Conservation (phyloP, 2,797 vertebrate genomes). For the Meda fulgida region DNA sequence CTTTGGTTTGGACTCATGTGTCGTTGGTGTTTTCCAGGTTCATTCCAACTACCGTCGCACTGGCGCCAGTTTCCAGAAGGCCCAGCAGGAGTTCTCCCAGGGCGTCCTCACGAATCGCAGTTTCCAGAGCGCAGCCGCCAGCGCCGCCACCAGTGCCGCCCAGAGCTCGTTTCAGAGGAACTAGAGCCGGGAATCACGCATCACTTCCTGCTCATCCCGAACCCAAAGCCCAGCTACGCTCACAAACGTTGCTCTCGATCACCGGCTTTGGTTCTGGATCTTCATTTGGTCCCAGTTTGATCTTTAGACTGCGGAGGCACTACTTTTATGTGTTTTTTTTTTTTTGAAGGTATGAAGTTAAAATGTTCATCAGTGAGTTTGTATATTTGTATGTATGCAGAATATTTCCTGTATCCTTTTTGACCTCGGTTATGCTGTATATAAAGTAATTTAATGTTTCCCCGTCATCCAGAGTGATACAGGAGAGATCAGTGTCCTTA, state of each 20-base stretch:
- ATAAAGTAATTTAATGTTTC: conserved; percentile 53
- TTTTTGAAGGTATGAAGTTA: conserved; percentile 44
- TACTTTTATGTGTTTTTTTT: conserved; percentile 17
- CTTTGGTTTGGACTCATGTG: background rate
- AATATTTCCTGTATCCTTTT: background rate
- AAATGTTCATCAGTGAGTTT: conserved; percentile 41
- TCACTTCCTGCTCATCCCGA: background rate
- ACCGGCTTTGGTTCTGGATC: conserved; percentile 14
- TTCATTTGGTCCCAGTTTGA: background rate
- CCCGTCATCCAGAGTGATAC: conserved; percentile 1
- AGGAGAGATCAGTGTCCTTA: background rate
- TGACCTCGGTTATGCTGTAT: conserved; percentile 37
- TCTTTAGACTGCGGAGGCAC: conserved; percentile 25
- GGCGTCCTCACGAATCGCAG: conserved; percentile 88
- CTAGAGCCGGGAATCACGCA: conserved; percentile 32
- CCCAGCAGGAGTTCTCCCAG: conserved; percentile 97
- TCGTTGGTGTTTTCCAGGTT: conserved; percentile 77
- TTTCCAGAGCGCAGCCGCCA: conserved; percentile 82
- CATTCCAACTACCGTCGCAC: conserved; percentile 91
- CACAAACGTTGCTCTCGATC: background rate
- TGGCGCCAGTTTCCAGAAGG: conserved; percentile 95
- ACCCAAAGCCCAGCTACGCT: conserved; percentile 1
- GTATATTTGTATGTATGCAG: conserved; percentile 54
- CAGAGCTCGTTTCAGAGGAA: conserved; percentile 84
- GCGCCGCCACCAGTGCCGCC: conserved; percentile 82